Evolutionary conservation across 2,113 vertebrate genomes (phyloP).

Genomic region (Chelonoidis abingdonii): DNA sequence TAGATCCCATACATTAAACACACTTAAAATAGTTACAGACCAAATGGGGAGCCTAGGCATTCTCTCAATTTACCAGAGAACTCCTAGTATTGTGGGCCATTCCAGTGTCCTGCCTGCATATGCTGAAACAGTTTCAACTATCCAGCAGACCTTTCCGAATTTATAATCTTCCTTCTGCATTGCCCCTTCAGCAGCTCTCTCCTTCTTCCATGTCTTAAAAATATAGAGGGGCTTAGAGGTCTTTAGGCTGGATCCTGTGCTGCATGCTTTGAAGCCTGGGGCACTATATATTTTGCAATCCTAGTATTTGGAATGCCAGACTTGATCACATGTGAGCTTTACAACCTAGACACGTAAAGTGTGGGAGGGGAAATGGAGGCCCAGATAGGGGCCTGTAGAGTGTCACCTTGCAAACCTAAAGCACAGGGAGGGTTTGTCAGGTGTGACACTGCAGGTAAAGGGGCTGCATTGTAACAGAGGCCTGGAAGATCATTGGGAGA

Average conservation of each 20-base stretch:
- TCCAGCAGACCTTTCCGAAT: background rate
- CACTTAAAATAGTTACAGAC: background rate
- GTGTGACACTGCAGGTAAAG: background rate
- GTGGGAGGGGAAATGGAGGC: background rate
- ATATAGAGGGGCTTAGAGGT: background rate
- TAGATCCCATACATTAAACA: background rate
- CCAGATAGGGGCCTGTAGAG: fast-evolving
- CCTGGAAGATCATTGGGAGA: background rate
- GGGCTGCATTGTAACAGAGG: background rate
- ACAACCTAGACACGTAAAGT: background rate
- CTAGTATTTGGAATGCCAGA: background rate
- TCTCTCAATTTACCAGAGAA: background rate
- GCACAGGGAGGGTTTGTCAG: background rate
- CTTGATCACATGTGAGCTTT: background rate
- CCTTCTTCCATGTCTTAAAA: background rate
- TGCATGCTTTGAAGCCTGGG: too few relatives aligned
- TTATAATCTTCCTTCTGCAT: background rate
- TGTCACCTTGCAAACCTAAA: background rate
- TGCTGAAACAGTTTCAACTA: background rate
- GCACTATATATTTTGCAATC: background rate
- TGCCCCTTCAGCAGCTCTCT: background rate
- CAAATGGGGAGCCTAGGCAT: background rate
- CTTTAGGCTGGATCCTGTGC: background rate
- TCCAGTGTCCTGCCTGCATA: background rate
- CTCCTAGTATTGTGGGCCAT: background rate